These are phyloP conservation scores for Lucinisca nassula DNA, from an alignment of 2,888 invertebrate species.

Conservation along the genomic window DNA sequence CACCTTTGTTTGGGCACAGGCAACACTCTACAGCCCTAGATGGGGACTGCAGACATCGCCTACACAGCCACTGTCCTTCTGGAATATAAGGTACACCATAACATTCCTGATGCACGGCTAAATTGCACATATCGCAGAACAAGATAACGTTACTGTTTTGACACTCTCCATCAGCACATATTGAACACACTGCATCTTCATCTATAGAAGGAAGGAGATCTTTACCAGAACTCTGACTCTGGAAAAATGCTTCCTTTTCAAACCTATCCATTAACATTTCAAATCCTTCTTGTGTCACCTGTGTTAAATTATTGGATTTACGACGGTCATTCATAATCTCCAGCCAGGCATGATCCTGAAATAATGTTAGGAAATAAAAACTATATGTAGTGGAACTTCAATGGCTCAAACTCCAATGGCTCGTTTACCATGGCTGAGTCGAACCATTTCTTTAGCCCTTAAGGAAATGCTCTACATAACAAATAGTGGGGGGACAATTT, in stretches of 20 bases:
- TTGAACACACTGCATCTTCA: constrained; percentile 99
- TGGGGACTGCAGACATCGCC: constrained; percentile 98
- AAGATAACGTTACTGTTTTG: constrained; percentile 99
- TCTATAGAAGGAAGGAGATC: constrained; percentile 93
- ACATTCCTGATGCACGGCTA: constrained; percentile 99
- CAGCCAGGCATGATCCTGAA: constrained; percentile 96
- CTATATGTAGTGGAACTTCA: too few relatives aligned
- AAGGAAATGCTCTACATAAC: too few relatives aligned
- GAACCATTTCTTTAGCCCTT: too few relatives aligned
- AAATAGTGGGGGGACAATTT: too few relatives aligned
- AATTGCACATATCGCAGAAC: constrained; percentile 99
- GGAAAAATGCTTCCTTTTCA: constrained; percentile 95
- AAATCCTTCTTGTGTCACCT: constrained; percentile 96
- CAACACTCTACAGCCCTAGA: constrained; percentile 98
- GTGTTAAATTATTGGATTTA: constrained; percentile 89
- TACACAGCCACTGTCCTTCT: constrained; percentile 99
- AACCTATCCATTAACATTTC: constrained; percentile 99
- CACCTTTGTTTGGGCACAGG: constrained; percentile 99
- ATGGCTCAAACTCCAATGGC: too few relatives aligned
- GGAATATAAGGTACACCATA: constrained; percentile 99
- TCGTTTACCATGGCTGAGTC: too few relatives aligned
- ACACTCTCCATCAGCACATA: constrained; percentile 99
- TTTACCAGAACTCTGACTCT: constrained; percentile 89
- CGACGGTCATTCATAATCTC: constrained; percentile 95
- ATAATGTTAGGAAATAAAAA: too few relatives aligned